Conservation (phyloP, 2,113 vertebrate species). For the Ptilonorhynchus violaceus region DNA sequence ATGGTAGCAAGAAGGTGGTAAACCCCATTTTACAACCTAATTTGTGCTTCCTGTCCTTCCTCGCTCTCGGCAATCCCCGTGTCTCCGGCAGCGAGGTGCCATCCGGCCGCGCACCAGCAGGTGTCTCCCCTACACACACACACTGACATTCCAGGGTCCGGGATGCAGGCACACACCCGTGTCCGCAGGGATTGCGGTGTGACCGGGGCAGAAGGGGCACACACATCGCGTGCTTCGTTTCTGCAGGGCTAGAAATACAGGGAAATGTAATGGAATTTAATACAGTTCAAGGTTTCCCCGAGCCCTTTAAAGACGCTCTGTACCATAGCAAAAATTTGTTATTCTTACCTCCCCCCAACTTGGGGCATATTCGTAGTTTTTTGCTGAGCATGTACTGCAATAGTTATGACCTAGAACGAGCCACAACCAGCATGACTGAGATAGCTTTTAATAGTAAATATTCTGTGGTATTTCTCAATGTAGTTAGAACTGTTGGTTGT, state of each 20-base stretch:
- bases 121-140: not conserved
- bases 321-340: not conserved
- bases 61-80: not conserved
- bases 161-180: accelerated
- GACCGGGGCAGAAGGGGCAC: too few relatives aligned
- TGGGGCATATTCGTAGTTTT: accelerated
- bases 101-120: not conserved
- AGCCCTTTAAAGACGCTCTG: not conserved
- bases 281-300: not conserved
- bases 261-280: accelerated
- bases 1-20: not conserved
- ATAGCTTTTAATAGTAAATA: not conserved
- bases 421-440: not conserved
- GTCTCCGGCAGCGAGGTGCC: not conserved
- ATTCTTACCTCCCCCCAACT: not conserved
- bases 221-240: accelerated
- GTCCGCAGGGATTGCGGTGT: accelerated
- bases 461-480: not conserved
- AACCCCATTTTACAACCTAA: not conserved
- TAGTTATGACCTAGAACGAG: not conserved
- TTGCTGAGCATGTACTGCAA: not conserved
- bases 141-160: accelerated
- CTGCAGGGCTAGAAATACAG: not conserved
- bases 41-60: not conserved
- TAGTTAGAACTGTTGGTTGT: not conserved